Percentiles rank a stretch among this genome's conserved stretches.
These are phyloP conservation scores for Mamestra configurata DNA, from an alignment of 1,140 invertebrate genomes.

Conservation along the genomic window DNA sequence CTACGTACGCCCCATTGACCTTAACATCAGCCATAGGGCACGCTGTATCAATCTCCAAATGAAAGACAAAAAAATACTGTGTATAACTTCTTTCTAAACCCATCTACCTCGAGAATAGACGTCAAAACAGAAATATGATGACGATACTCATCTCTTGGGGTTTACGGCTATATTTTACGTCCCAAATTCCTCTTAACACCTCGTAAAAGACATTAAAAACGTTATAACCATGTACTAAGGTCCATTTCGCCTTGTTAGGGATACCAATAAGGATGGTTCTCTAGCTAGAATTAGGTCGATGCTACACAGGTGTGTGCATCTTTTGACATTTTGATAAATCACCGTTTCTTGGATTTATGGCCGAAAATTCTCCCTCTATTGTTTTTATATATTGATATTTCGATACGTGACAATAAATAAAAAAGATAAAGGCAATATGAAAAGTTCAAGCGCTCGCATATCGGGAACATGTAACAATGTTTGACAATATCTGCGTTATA, in stretches of 20 bases:
- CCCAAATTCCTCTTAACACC: slow-evolving; percentile 48
- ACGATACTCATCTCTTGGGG: slow-evolving; percentile 60
- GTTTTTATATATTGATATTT: slow-evolving; percentile 62
- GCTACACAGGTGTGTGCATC: slow-evolving; percentile 65
- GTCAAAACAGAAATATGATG: slow-evolving; percentile 68
- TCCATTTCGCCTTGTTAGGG: slow-evolving; percentile 28
- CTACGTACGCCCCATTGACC: background rate
- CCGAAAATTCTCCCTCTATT: slow-evolving; percentile 51
- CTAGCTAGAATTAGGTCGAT: slow-evolving; percentile 63
- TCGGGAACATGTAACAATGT: slow-evolving; percentile 20
- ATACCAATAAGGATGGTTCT: slow-evolving; percentile 35
- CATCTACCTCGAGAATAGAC: slow-evolving; percentile 49
- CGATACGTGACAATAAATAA: slow-evolving; percentile 59
- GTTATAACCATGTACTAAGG: slow-evolving; percentile 29
- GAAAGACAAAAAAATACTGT: slow-evolving; percentile 55
- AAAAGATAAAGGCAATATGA: slow-evolving; percentile 51
- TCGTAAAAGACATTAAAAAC: slow-evolving; percentile 44
- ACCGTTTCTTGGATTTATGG: slow-evolving; percentile 60
- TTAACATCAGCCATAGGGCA: background rate
- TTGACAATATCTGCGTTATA: slow-evolving; percentile 14
- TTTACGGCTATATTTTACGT: slow-evolving; percentile 50
- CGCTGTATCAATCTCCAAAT: slow-evolving; percentile 57
- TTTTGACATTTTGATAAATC: slow-evolving; percentile 69
- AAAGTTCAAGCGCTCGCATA: slow-evolving; percentile 1
- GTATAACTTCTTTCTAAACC: slow-evolving; percentile 32